A percentile compares a stretch with the other conserved stretches of the same genome.
Conservation (phyloP, 2,797 vertebrate genomes). For the Babyrousa celebensis region DNA sequence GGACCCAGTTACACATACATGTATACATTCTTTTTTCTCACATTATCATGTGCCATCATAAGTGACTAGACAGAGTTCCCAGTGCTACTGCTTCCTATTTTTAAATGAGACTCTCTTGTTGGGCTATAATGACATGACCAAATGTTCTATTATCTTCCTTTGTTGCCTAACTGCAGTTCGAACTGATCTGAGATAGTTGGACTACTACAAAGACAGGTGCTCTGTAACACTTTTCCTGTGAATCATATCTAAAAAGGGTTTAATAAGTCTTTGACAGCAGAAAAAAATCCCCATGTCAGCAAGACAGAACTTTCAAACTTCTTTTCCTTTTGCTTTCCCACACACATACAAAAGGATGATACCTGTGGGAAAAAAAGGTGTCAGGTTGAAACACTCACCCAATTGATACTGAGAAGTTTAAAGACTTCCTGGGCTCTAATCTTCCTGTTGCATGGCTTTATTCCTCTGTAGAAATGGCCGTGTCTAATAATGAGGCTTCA, state of each 20-base stretch:
- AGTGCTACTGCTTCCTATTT: not conserved
- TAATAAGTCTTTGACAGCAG: slow-evolving; percentile 60
- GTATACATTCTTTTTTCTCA: no score
- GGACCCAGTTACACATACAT: no score
- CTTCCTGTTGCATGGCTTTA: not conserved
- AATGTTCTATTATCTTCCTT: slow-evolving; percentile 42
- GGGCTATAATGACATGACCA: not conserved
- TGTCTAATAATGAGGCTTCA: not conserved
- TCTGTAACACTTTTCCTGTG: slow-evolving; percentile 18
- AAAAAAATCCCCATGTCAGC: slow-evolving; percentile 40
- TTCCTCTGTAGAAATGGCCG: not conserved
- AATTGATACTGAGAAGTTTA: not conserved
- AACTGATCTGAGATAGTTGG: not conserved
- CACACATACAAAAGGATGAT: not conserved
- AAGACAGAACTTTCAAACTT: not conserved
- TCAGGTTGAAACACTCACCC: not conserved
- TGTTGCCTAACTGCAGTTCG: not conserved
- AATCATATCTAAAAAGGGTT: slow-evolving; percentile 63
- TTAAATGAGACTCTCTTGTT: slow-evolving; percentile 1
- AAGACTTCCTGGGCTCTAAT: not conserved
- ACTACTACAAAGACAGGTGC: slow-evolving; percentile 33
- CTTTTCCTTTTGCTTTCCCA: slow-evolving; percentile 7
- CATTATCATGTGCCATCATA: no score
- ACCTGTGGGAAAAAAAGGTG: not conserved
- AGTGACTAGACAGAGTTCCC: no score